Evolutionary conservation across 1,140 invertebrate genomes (phyloP).

Genomic region (Tenebrio molitor): DNA sequence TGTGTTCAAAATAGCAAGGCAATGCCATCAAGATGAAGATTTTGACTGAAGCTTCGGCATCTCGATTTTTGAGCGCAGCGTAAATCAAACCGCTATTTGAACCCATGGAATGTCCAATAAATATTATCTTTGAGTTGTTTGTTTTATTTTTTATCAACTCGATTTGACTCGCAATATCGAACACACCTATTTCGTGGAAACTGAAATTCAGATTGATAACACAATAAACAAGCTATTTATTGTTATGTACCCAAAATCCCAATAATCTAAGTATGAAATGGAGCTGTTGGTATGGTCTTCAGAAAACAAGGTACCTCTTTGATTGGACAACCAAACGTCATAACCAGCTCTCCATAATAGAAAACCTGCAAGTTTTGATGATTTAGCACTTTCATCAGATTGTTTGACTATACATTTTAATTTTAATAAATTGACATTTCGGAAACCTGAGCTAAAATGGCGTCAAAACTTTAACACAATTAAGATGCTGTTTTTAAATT

Average conservation of each 20-base stretch:
- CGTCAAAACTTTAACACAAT: no score
- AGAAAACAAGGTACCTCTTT: background rate
- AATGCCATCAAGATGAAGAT: background rate
- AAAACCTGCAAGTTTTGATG: no score
- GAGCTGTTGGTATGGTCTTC: background rate
- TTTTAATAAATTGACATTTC: no score
- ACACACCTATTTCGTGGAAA: conserved; percentile 25
- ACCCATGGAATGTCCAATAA: conserved; percentile 18
- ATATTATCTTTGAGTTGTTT: background rate
- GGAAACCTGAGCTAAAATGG: no score
- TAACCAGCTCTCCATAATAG: conserved; percentile 1
- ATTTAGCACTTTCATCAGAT: no score
- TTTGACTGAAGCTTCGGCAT: conserved; percentile 1
- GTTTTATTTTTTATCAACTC: background rate
- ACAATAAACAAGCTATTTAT: no score
- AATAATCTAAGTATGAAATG: background rate
- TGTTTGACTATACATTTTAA: background rate
- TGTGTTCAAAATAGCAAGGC: background rate
- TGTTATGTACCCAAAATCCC: conserved; percentile 13
- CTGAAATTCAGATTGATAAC: background rate
- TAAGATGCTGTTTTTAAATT: no score
- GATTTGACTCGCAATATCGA: background rate
- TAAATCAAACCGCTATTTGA: background rate
- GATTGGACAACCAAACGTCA: conserved; percentile 19
- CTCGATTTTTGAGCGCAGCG: background rate